phyloP scores from a whole-genome alignment of 64 coral and sea anemone genomes.

The Montipora cactus region DNA sequence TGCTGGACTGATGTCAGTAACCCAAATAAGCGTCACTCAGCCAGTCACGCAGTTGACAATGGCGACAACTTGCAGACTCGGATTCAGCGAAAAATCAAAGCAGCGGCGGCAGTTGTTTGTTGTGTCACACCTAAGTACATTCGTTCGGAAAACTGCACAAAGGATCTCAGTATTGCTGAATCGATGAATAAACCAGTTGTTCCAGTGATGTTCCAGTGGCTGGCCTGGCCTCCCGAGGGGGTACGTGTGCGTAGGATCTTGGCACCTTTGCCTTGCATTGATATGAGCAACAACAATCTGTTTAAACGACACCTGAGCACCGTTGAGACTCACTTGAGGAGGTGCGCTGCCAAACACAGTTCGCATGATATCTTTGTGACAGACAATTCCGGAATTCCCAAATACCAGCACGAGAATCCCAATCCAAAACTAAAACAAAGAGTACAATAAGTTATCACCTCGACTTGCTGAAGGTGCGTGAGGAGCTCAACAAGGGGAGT shows the following conservation, averaged over 20 bases:
- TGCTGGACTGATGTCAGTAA: constrained; percentile 79
- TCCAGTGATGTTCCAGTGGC: constrained; percentile 92
- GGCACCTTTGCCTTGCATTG: constrained; percentile 76
- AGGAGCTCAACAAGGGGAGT: no score
- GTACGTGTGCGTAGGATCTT: constrained; percentile 78
- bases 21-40: constrained; percentile 58
- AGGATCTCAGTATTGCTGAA: constrained; percentile 84
- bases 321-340: constrained; percentile 66
- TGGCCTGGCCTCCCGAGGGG: constrained; percentile 88
- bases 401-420: neutral
- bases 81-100: constrained; percentile 85
- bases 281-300: constrained; percentile 91
- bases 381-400: neutral
- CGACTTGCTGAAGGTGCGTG: no score
- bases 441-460: neutral
- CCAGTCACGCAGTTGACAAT: neutral
- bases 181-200: constrained; percentile 81
- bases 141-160: constrained; percentile 90
- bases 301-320: constrained; percentile 73
- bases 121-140: constrained; percentile 92
- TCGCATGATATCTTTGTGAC: neutral
- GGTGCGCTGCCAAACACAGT: constrained; percentile 6
- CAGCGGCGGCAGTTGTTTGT: constrained; percentile 76
- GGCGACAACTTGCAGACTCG: constrained; percentile 80
- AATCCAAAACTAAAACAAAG: neutral